Evolutionary conservation across 2,797 vertebrate genomes (phyloP).

Genomic region (Manis javanica): DNA sequence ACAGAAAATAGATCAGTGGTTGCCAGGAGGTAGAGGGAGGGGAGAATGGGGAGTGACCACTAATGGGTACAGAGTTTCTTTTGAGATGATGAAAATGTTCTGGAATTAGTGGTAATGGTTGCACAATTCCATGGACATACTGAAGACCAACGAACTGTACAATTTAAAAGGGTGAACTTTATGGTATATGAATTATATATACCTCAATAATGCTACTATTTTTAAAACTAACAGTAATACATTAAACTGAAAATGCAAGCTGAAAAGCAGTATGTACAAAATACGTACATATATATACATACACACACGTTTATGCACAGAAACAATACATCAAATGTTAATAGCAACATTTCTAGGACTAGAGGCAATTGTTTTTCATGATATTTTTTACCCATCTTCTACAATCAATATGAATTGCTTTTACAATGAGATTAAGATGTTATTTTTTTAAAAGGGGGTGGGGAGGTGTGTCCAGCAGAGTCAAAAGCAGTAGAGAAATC

Average conservation of each 20-base stretch:
- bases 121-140: background rate
- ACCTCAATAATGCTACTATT: constrained; percentile 22
- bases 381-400: constrained; percentile 14
- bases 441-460: background rate
- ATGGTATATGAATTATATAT: background rate
- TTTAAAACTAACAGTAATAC: background rate
- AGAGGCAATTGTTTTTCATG: constrained; percentile 14
- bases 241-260: constrained; percentile 48
- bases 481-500: background rate
- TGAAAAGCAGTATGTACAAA: constrained; percentile 9
- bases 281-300: background rate
- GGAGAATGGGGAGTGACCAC: background rate
- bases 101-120: background rate
- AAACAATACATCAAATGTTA: constrained; percentile 22
- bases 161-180: constrained; percentile 21
- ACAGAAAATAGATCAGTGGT: background rate
- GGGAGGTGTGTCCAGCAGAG: background rate
- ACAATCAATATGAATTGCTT: constrained; percentile 10
- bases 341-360: constrained; percentile 45
- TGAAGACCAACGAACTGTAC: background rate
- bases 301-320: background rate
- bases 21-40: background rate
- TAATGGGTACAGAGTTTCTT: background rate
- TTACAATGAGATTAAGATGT: constrained; percentile 1
- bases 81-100: constrained; percentile 12